Evolutionary conservation across 2,797 vertebrate species (phyloP).

Genomic region (Chelon auratus): DNA sequence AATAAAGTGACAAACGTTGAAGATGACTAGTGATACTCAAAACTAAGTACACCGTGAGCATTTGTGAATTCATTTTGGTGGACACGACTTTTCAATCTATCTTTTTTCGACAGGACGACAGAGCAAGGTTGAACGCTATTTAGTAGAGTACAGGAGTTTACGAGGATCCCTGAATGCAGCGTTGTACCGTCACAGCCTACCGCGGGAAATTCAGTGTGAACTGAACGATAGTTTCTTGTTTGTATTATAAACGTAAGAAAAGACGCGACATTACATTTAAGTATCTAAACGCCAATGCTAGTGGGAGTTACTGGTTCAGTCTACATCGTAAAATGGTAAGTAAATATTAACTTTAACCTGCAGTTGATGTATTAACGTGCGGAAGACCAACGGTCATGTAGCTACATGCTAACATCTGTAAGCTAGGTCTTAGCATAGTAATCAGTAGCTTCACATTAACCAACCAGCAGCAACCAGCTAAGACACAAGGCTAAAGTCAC

Average conservation of each 20-base stretch:
- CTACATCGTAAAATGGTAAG: constrained; percentile 64
- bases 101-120: too few species aligned
- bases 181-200: not conserved
- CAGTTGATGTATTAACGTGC: not conserved
- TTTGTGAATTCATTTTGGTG: too few species aligned
- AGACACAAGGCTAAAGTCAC: not conserved
- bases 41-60: too few species aligned
- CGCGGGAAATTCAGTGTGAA: constrained; percentile 68
- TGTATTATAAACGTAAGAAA: not conserved
- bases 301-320: not conserved
- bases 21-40: not conserved
- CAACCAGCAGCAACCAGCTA: not conserved
- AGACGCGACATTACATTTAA: not conserved
- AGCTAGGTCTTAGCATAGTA: constrained; percentile 2
- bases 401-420: not conserved
- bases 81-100: too few species aligned
- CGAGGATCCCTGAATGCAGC: constrained; percentile 12
- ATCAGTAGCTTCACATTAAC: not conserved
- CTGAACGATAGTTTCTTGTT: not conserved
- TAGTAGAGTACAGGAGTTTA: not conserved
- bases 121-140: not conserved
- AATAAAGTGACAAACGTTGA: not conserved
- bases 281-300: not conserved
- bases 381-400: not conserved
- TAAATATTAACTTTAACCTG: not conserved